phyloP scores from a whole-genome alignment of 2,888 invertebrate genomes.

The Pristionchus japonicus region DNA sequence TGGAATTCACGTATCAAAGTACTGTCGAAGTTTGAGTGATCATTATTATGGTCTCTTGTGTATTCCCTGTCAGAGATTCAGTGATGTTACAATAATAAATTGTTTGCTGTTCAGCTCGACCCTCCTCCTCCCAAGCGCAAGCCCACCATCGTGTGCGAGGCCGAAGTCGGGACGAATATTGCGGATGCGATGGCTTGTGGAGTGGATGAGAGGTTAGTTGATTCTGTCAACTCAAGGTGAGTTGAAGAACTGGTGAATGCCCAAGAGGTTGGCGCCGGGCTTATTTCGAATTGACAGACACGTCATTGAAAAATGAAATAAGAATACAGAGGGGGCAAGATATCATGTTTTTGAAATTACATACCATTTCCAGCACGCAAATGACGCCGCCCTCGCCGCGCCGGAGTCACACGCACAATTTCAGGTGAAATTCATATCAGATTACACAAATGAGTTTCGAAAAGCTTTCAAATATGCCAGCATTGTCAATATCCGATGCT shows the following conservation, averaged over 20 bases:
- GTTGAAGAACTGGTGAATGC: too few relatives aligned
- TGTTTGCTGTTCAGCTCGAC: neutral
- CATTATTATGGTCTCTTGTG: too few relatives aligned
- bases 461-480: neutral
- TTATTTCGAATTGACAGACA: too few relatives aligned
- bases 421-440: neutral
- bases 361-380: constrained; percentile 41
- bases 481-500: too few relatives aligned
- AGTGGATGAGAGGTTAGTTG: neutral
- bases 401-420: neutral
- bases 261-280: too few relatives aligned
- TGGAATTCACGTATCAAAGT: neutral
- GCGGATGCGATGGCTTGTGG: neutral
- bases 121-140: neutral
- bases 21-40: too few relatives aligned
- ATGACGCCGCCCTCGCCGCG: constrained; percentile 21
- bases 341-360: too few relatives aligned
- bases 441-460: neutral
- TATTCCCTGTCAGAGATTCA: too few relatives aligned
- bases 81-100: too few relatives aligned
- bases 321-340: too few relatives aligned
- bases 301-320: too few relatives aligned
- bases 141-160: constrained; percentile 41
- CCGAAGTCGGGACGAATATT: constrained; percentile 10
- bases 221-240: too few relatives aligned